A percentile compares a stretch with the other conserved stretches of the same genome.
These are phyloP conservation scores for Mamestra brassicae DNA, from an alignment of 2,888 invertebrate genomes.

Conservation along the genomic window DNA sequence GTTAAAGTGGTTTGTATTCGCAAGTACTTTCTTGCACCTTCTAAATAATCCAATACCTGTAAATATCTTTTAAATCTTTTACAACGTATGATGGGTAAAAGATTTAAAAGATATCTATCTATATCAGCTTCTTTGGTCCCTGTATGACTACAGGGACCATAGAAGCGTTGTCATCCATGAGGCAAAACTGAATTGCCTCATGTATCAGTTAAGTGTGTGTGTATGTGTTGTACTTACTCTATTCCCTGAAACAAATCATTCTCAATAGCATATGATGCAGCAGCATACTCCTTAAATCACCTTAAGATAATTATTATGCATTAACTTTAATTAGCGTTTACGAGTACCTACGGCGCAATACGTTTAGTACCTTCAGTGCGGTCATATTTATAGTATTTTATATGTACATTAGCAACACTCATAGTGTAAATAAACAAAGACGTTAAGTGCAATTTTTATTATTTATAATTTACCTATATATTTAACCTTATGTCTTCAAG, in stretches of 20 bases:
- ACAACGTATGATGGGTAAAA: too few relatives aligned
- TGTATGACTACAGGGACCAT: not conserved
- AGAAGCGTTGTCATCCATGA: not conserved
- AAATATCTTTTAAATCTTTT: too few relatives aligned
- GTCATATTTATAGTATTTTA: not conserved
- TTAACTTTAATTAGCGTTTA: constrained; percentile 13
- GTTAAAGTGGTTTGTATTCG: too few relatives aligned
- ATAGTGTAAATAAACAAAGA: not conserved
- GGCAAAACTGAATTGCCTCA: not conserved
- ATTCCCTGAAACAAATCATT: not conserved
- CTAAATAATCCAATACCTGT: too few relatives aligned
- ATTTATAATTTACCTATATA: constrained; percentile 2
- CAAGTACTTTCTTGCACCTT: too few relatives aligned
- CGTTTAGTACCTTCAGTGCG: constrained; percentile 13
- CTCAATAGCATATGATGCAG: not conserved
- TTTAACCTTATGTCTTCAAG: not conserved
- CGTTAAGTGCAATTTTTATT: constrained; percentile 1
- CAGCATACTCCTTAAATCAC: not conserved
- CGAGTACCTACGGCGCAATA: constrained; percentile 6
- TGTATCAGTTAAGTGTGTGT: not conserved
- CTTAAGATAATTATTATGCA: constrained; percentile 12
- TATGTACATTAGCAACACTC: not conserved
- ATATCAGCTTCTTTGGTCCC: too few relatives aligned
- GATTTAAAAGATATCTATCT: too few relatives aligned
- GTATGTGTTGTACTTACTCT: not conserved